Evolutionary conservation across 2,113 vertebrate genomes (phyloP).

Genomic region (Pithys albifrons): DNA sequence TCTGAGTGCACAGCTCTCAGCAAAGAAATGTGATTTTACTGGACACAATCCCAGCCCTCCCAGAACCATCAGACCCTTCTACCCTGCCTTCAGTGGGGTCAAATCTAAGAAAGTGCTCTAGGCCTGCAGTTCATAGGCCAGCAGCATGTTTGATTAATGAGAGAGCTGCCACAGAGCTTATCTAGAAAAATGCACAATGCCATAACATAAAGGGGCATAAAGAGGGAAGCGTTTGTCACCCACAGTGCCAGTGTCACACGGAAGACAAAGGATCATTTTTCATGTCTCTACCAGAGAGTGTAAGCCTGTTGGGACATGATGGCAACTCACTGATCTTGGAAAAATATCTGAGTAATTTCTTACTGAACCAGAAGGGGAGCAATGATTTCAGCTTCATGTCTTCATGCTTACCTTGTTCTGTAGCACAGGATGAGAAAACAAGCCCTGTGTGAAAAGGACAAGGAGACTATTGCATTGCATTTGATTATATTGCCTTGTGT

Average conservation of each 20-base stretch:
- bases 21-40: neutral
- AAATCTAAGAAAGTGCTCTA: neutral
- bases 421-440: neutral
- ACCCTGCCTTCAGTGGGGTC: neutral
- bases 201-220: neutral
- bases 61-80: neutral
- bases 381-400: neutral
- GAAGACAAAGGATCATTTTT: slow-evolving; percentile 33
- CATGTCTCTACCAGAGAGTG: neutral
- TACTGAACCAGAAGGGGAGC: neutral
- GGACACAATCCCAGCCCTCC: neutral
- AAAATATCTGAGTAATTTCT: slow-evolving; percentile 21
- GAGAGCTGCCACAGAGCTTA: neutral
- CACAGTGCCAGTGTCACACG: neutral
- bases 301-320: neutral
- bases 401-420: neutral
- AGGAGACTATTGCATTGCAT: neutral
- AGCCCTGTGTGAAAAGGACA: neutral
- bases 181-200: neutral
- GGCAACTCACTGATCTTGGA: neutral
- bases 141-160: neutral
- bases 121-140: neutral
- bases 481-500: neutral
- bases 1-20: neutral
- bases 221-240: slow-evolving; percentile 35